These are phyloP conservation scores for Macropodus opercularis DNA, from an alignment of 2,797 vertebrate genomes.

Conservation along the genomic window DNA sequence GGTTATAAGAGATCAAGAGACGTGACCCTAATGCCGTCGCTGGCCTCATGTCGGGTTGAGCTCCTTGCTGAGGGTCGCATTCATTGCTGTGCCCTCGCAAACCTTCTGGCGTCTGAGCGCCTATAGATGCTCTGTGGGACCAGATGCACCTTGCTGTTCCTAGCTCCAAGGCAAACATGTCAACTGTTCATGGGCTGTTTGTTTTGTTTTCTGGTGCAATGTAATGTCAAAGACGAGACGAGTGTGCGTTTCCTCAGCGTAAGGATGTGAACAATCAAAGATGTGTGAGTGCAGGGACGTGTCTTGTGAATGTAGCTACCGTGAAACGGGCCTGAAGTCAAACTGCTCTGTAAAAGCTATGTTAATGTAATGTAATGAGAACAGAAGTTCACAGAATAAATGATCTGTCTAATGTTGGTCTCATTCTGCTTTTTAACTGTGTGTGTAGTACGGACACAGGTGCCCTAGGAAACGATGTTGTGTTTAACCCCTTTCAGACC, in stretches of 20 bases:
- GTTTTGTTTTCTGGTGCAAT: slow-evolving; percentile 22
- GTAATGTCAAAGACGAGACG: too few relatives aligned
- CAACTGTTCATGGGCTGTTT: slow-evolving; percentile 24
- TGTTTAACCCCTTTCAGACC: too few relatives aligned
- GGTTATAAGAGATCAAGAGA: too few relatives aligned
- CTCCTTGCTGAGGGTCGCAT: too few relatives aligned
- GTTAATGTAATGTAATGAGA: slow-evolving; percentile 62
- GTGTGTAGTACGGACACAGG: too few relatives aligned
- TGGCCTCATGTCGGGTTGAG: too few relatives aligned
- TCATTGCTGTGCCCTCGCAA: neutral
- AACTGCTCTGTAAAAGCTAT: slow-evolving; percentile 59
- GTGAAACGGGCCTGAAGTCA: slow-evolving; percentile 63
- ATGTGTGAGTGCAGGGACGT: slow-evolving; percentile 32
- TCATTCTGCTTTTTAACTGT: too few relatives aligned
- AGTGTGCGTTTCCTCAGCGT: slow-evolving; percentile 63
- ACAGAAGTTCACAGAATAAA: slow-evolving; percentile 45
- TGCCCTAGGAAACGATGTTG: too few relatives aligned
- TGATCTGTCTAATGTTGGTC: neutral
- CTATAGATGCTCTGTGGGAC: slow-evolving; percentile 35
- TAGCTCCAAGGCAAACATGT: slow-evolving; percentile 51
- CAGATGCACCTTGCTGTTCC: slow-evolving; percentile 17
- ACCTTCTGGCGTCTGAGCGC: neutral
- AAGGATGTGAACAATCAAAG: slow-evolving; percentile 66
- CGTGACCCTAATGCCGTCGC: too few relatives aligned
- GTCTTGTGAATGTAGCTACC: slow-evolving; percentile 53